A percentile compares a stretch with the other conserved stretches of the same genome.
Evolutionary conservation across 1,140 invertebrate genomes (phyloP).

Genomic region (Plectrocnemia conspersa): DNA sequence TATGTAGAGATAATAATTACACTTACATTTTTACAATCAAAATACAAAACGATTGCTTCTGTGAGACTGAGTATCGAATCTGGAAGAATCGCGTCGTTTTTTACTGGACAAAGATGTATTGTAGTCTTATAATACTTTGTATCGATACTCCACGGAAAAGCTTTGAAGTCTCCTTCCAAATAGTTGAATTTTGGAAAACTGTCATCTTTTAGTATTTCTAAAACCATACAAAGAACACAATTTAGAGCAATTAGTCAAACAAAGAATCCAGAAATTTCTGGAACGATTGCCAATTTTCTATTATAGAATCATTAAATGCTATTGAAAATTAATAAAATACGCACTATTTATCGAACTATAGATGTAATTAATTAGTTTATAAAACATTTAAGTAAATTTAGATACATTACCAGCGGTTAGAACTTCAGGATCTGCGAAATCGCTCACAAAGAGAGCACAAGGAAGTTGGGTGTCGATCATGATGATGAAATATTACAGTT

Average conservation of each 20-base stretch:
- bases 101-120: conserved; percentile 41
- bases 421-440: conserved; percentile 24
- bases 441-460: conserved; percentile 30
- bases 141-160: conserved; percentile 42
- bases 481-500: no score
- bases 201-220: conserved; percentile 28
- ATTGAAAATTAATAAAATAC: no score
- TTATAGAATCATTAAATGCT: no score
- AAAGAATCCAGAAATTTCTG: no score
- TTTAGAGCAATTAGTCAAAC: no score
- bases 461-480: conserved; percentile 30
- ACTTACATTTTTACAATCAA: conserved; percentile 41
- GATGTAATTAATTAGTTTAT: no score
- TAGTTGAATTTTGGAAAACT: conserved; percentile 12
- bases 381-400: no score
- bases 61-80: conserved; percentile 37
- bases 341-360: no score
- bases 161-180: conserved; percentile 18
- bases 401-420: conserved; percentile 3
- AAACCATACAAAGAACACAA: conserved; percentile 18
- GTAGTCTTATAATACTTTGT: conserved; percentile 46
- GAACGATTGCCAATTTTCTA: no score
- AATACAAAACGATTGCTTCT: conserved; percentile 44
- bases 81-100: conserved; percentile 32
- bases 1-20: conserved; percentile 14